Percentiles rank a stretch among this genome's conserved stretches.
Evolutionary conservation across 2,113 vertebrate genomes (phyloP).

Genomic region (Ceratotherium simum): DNA sequence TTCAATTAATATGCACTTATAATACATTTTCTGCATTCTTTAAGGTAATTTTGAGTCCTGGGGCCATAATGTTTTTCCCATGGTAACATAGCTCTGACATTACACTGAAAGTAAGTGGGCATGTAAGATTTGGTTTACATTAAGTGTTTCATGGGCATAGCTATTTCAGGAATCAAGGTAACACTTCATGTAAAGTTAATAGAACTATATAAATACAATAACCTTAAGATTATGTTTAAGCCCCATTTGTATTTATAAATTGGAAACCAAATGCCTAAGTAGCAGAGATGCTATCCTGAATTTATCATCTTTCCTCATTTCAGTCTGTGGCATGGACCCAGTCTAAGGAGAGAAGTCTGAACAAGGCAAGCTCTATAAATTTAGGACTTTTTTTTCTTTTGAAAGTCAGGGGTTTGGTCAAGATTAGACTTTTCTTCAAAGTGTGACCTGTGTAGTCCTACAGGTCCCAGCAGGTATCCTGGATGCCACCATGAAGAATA

Average conservation of each 20-base stretch:
- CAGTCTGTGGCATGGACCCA: neutral
- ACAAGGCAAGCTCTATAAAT: neutral
- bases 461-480: neutral
- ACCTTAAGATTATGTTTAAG: neutral
- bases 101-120: neutral
- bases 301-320: neutral
- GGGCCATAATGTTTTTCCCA: neutral
- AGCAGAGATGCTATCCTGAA: neutral
- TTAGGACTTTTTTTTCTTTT: neutral
- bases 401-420: conserved; percentile 15
- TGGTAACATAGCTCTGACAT: neutral
- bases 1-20: conserved; percentile 57
- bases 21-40: conserved; percentile 64
- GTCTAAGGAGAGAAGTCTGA: neutral
- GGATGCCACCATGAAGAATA: neutral
- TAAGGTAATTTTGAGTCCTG: conserved; percentile 64
- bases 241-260: neutral
- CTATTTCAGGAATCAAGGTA: conserved; percentile 48
- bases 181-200: neutral
- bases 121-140: neutral
- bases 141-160: neutral
- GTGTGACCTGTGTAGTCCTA: neutral
- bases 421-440: neutral
- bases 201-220: neutral
- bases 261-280: neutral